Evolutionary conservation across 2,113 vertebrate genomes (phyloP).

Genomic region (Delphinapterus leucas): DNA sequence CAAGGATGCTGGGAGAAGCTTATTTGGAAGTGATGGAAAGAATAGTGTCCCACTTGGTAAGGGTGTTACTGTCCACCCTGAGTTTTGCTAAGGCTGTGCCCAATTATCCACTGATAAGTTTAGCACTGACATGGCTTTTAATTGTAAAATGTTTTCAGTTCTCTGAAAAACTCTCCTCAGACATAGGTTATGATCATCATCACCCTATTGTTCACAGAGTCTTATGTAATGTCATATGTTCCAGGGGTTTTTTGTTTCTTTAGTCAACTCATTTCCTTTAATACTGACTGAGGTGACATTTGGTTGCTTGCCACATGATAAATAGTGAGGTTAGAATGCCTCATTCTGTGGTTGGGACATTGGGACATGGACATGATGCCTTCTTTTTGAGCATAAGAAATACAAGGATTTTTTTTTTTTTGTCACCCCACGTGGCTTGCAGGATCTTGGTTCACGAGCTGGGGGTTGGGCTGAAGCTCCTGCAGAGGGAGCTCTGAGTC

Average conservation of each 20-base stretch:
- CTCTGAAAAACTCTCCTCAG: conserved; percentile 54
- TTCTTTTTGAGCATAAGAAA: conserved; percentile 71
- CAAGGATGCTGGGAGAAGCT: neutral
- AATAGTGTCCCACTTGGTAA: neutral
- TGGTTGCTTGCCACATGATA: conserved; percentile 60
- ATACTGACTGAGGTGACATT: conserved; percentile 65
- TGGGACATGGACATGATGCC: conserved; percentile 46
- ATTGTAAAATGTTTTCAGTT: conserved; percentile 67
- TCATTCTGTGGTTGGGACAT: conserved; percentile 58
- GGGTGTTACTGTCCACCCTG: neutral
- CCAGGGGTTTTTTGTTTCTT: conserved; percentile 49
- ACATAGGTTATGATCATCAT: conserved; percentile 54
- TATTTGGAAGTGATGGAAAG: conserved; percentile 16
- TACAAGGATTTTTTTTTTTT: neutral
- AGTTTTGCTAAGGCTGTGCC: conserved; percentile 34
- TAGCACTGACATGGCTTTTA: conserved; percentile 35
- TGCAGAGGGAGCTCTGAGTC: too few species aligned
- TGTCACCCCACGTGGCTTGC: fast-evolving
- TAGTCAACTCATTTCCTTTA: conserved; percentile 62
- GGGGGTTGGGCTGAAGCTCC: too few species aligned
- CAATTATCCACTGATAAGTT: conserved; percentile 68
- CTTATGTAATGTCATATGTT: conserved; percentile 39
- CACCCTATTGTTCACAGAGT: conserved; percentile 37
- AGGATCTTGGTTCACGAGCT: too few species aligned
- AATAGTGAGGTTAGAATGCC: conserved; percentile 63